Evolutionary conservation across 2,113 vertebrate genomes (phyloP), one percentile per base, ranked within the genome.

Genomic region (Zosterops hypoxanthus): DNA sequence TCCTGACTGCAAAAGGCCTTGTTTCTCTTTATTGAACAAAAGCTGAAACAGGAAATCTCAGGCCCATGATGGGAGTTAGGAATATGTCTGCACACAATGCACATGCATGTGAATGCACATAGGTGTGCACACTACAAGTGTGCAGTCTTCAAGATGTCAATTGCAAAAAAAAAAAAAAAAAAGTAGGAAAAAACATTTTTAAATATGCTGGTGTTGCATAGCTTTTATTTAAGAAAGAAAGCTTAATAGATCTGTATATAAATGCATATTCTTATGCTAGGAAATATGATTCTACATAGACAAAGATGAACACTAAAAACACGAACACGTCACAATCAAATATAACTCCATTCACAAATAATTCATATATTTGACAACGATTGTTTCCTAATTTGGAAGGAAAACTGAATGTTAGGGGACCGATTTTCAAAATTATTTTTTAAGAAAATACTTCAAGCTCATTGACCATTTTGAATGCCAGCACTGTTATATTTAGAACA

Each of bases 21-120:
- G 18, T 89, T 95, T 92, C 80, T 14, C 29, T 55, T 86, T 94
- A 86, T 59, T 88, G 82, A 94, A 59, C 46, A 90, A 22, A 64
- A 91, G 15, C 61, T 57, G 34, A 63, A 87, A 91, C 41, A 63
- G 6, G 42, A 86, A 92, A 78, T 41, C 9, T 75, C 14, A 60
- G 7, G n/a, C 77, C 68, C 71, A 8, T n/a, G 70, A 22, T 8
- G 46, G 76, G n/a, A 61, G 18, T 36, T 69, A 59, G 56, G 82
- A 88, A 36, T 49, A 7, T 0, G 4, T 33, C 61, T 69, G n/a
- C n/a, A 79, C 31, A 12, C 57, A 12, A 34, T 3, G 6, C 18
- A 39, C 16, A 10, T 14, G 16, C 22, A 21, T 53, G 46, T 79
- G 66, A 71, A 44, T 25, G 34, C 4, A 25, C 11, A 4, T 4